Evolutionary conservation across 1,140 invertebrate species (phyloP).

Genomic region (Micrasema minimum): DNA sequence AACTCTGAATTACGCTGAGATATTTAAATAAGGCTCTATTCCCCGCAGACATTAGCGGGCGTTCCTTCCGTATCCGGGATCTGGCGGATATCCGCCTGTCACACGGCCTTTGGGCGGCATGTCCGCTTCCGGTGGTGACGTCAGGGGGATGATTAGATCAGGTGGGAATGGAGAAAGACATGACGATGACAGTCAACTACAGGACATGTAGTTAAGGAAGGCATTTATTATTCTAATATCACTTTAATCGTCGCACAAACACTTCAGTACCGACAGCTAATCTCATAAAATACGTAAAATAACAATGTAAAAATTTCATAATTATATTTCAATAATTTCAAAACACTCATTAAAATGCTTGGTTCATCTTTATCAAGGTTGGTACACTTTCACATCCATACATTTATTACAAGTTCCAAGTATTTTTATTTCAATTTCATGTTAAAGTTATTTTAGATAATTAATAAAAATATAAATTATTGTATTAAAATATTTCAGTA

Average conservation of each 20-base stretch:
- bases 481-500: no score
- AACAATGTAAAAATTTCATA: no score
- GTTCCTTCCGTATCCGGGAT: constrained; percentile 35
- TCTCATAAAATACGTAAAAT: no score
- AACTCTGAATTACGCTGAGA: constrained; percentile 14
- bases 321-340: no score
- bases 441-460: no score
- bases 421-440: no score
- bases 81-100: constrained; percentile 41
- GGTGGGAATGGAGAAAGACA: constrained; percentile 14
- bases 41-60: constrained; percentile 26
- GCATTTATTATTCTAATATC: background rate
- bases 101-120: constrained; percentile 41
- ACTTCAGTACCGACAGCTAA: background rate
- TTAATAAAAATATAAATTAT: no score
- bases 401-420: no score
- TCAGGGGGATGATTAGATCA: constrained; percentile 15
- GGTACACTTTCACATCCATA: no score
- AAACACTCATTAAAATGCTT: no score
- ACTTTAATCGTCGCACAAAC: background rate
- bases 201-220: no score
- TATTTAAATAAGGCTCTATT: constrained; percentile 29
- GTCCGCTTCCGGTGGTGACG: constrained; percentile 28
- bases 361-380: no score
- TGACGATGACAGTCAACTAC: constrained; percentile 12